Percentiles rank a stretch among this genome's conserved stretches.
Conservation (phyloP, 2,113 vertebrate species). For the Xiphophorus couchianus region DNA sequence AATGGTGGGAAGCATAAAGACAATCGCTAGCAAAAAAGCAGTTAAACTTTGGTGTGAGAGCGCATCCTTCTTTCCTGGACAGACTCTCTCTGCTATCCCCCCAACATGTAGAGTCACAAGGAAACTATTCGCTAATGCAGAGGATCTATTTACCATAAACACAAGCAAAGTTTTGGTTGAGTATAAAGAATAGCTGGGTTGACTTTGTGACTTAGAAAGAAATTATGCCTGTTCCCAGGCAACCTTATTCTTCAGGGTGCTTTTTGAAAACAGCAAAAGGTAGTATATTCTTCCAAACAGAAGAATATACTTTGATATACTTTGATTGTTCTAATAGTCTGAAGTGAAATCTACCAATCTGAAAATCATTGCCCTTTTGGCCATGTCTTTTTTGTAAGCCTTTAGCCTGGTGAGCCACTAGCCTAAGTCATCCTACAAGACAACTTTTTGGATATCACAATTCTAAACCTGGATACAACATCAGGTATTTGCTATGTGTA, state of each 20-base stretch:
- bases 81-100: background rate
- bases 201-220: background rate
- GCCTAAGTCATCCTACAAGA: background rate
- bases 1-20: constrained; percentile 62
- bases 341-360: background rate
- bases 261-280: background rate
- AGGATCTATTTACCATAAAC: background rate
- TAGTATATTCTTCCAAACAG: background rate
- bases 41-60: constrained; percentile 44
- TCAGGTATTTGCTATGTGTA: background rate
- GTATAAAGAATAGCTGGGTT: no score
- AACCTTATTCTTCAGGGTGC: background rate
- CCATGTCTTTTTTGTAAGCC: background rate
- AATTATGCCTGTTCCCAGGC: background rate
- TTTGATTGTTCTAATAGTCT: background rate
- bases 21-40: constrained; percentile 51
- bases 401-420: no score
- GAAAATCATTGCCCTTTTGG: background rate
- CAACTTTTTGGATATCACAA: background rate
- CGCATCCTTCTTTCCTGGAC: constrained; percentile 7
- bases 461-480: background rate
- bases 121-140: background rate
- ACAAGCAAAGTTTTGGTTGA: no score
- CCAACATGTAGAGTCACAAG: background rate
- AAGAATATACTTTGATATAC: background rate